Percentiles rank a stretch among this genome's conserved stretches.
phyloP scores from a whole-genome alignment of 2,113 vertebrate genomes.

The Halichoerus grypus region DNA sequence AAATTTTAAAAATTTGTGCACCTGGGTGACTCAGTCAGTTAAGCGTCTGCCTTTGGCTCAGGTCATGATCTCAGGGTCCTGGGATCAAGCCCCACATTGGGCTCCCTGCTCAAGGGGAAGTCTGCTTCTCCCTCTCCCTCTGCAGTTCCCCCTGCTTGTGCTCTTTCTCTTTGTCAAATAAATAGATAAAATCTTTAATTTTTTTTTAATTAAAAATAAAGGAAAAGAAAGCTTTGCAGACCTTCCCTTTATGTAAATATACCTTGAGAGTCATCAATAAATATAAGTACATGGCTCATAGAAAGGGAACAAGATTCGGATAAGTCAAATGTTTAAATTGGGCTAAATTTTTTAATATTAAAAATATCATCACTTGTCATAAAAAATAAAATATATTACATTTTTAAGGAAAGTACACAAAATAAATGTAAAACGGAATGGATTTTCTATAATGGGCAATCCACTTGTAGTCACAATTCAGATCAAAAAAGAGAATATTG shows the following conservation, averaged over 20 bases:
- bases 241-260: slow-evolving; percentile 3
- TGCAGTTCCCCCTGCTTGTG: too few relatives aligned
- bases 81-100: too few relatives aligned
- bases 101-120: too few relatives aligned
- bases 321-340: background rate
- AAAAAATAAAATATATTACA: background rate
- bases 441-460: background rate
- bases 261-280: background rate
- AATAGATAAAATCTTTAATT: too few relatives aligned
- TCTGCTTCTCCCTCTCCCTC: too few relatives aligned
- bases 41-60: too few relatives aligned
- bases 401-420: background rate
- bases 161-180: too few relatives aligned
- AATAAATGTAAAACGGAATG: background rate
- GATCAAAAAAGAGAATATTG: background rate
- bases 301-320: background rate
- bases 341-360: background rate
- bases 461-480: background rate
- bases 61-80: too few relatives aligned
- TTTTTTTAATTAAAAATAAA: slow-evolving; percentile 20
- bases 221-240: background rate
- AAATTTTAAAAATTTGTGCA: background rate
- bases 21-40: background rate
- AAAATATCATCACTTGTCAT: background rate
- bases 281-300: background rate